These are phyloP conservation scores for Xenus cinereus DNA, from an alignment of 2,113 vertebrate genomes.

Conservation along the genomic window DNA sequence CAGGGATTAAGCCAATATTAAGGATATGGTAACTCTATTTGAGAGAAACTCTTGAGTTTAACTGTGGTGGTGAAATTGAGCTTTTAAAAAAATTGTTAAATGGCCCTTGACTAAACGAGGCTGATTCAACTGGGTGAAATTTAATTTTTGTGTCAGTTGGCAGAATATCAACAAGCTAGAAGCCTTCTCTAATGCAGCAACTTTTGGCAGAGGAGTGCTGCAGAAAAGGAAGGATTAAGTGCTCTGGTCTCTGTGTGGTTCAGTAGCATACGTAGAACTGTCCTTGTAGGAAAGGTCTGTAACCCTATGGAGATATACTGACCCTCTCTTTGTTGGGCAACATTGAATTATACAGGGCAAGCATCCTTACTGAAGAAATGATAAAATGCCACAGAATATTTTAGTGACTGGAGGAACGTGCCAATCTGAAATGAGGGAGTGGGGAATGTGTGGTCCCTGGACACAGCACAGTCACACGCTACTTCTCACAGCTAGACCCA, in stretches of 20 bases:
- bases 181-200: slow-evolving; percentile 2
- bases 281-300: not conserved
- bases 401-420: not conserved
- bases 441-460: not conserved
- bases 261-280: not conserved
- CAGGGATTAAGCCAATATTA: not conserved
- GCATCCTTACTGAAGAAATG: not conserved
- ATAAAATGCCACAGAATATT: not conserved
- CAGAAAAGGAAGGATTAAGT: not conserved
- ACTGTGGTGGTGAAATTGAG: not conserved
- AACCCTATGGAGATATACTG: not conserved
- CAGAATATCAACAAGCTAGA: slow-evolving; percentile 7
- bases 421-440: not conserved
- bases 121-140: slow-evolving; percentile 28
- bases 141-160: slow-evolving; percentile 40
- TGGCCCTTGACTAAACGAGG: not conserved
- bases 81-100: not conserved
- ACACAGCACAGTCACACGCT: fast-evolving
- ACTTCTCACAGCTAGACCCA: not conserved
- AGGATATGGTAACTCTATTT: not conserved
- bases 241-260: not conserved
- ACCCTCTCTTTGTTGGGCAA: not conserved
- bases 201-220: not conserved
- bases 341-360: not conserved
- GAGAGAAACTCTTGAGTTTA: not conserved